Conservation (phyloP, 2,797 vertebrate genomes). For the Periophthalmus magnuspinnatus region DNA sequence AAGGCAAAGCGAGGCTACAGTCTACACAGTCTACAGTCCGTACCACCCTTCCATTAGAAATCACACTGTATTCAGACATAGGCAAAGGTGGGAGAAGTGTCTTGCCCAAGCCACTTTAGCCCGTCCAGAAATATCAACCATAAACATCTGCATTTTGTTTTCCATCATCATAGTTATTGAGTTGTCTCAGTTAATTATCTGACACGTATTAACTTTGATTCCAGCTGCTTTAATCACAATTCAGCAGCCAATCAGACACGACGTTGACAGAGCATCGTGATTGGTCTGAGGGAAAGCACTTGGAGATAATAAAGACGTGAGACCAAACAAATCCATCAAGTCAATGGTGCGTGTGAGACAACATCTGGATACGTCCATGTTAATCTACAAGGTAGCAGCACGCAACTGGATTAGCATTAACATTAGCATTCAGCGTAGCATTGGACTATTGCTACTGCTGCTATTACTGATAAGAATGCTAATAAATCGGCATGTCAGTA, state of each 20-base stretch:
- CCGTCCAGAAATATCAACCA: too few relatives aligned
- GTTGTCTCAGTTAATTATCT: not conserved
- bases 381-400: not conserved
- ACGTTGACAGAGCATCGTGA: not conserved
- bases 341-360: not conserved
- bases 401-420: not conserved
- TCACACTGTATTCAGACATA: too few relatives aligned
- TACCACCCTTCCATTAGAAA: too few relatives aligned
- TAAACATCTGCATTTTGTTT: too few relatives aligned
- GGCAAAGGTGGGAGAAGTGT: too few relatives aligned
- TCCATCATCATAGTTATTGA: not conserved
- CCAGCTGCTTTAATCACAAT: not conserved
- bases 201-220: not conserved
- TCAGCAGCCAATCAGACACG: not conserved
- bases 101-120: too few relatives aligned
- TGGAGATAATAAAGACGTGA: constrained; percentile 6
- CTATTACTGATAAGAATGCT: not conserved
- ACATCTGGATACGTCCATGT: constrained; percentile 2
- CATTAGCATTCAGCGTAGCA: not conserved
- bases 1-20: too few relatives aligned
- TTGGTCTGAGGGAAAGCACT: not conserved
- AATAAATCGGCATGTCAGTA: not conserved
- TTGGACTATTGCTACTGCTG: not conserved
- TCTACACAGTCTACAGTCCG: too few relatives aligned
- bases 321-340: not conserved